Conservation (phyloP, 2,113 vertebrate genomes). For the Nibea albiflora region DNA sequence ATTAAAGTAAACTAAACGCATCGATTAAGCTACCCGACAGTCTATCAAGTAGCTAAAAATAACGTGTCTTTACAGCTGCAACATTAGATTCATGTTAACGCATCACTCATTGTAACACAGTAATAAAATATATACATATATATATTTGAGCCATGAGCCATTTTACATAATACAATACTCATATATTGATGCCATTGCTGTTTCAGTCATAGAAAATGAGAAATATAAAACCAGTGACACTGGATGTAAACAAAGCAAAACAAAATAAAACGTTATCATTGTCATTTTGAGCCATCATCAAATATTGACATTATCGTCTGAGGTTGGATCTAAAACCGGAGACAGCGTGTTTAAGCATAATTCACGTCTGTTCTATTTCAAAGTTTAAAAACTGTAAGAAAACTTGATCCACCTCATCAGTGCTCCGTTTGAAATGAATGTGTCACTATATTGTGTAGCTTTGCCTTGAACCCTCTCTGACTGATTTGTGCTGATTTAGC, state of each 20-base stretch:
- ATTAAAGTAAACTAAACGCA: too few species aligned
- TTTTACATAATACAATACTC: too few species aligned
- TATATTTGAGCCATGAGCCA: too few species aligned
- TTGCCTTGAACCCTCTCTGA: not conserved
- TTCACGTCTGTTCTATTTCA: not conserved
- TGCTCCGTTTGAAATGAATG: not conserved
- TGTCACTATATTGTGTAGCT: not conserved
- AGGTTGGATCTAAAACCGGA: not conserved
- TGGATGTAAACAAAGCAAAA: not conserved
- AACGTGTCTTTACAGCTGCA: too few species aligned
- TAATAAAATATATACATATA: too few species aligned
- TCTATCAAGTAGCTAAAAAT: too few species aligned
- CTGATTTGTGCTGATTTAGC: constrained; percentile 33
- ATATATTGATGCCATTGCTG: too few species aligned
- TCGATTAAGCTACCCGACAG: too few species aligned
- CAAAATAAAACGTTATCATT: too few species aligned
- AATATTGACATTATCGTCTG: not conserved
- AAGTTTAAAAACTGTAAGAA: not conserved
- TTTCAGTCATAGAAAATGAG: too few species aligned
- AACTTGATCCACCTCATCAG: not conserved
- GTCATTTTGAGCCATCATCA: not conserved
- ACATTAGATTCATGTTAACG: too few species aligned
- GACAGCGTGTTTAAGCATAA: not conserved
- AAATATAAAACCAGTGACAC: not conserved
- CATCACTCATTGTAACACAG: too few species aligned